Evolutionary conservation across 1,140 invertebrate genomes (phyloP).

Genomic region (Araneus ventricosus): DNA sequence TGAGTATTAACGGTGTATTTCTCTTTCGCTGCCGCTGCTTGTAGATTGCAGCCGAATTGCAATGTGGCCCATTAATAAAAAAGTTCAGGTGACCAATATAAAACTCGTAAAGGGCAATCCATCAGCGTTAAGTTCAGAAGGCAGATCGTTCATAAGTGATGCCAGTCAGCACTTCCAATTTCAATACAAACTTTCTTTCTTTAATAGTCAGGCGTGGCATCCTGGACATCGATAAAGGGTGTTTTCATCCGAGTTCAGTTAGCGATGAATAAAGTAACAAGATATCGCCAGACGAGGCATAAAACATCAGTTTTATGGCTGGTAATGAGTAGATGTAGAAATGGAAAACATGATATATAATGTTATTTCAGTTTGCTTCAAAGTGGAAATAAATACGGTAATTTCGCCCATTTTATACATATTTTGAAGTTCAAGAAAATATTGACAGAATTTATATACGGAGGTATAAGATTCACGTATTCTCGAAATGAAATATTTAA

Average conservation of each 20-base stretch:
- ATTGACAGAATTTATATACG: too few relatives aligned
- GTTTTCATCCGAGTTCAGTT: not conserved
- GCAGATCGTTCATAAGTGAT: not conserved
- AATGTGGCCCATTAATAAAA: conserved; percentile 23
- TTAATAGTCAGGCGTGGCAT: not conserved
- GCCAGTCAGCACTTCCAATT: not conserved
- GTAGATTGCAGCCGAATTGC: not conserved
- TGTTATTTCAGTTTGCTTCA: too few relatives aligned
- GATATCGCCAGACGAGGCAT: not conserved
- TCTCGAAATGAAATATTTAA: too few relatives aligned
- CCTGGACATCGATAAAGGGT: not conserved
- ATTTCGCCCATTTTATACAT: too few relatives aligned
- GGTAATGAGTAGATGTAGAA: too few relatives aligned
- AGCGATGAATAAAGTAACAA: not conserved
- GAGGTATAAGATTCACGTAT: too few relatives aligned
- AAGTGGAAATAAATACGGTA: too few relatives aligned
- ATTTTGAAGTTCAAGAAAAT: too few relatives aligned
- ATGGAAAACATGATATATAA: too few relatives aligned
- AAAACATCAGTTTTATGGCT: too few relatives aligned
- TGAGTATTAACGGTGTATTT: not conserved
- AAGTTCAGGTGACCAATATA: conserved; percentile 29
- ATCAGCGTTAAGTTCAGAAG: not conserved
- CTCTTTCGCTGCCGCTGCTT: not conserved
- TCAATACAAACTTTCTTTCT: not conserved
- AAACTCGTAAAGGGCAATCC: not conserved